Evolutionary conservation across 2,113 vertebrate species (phyloP), one percentile per base, ranked within the genome.

Genomic region (Rana temporaria): DNA sequence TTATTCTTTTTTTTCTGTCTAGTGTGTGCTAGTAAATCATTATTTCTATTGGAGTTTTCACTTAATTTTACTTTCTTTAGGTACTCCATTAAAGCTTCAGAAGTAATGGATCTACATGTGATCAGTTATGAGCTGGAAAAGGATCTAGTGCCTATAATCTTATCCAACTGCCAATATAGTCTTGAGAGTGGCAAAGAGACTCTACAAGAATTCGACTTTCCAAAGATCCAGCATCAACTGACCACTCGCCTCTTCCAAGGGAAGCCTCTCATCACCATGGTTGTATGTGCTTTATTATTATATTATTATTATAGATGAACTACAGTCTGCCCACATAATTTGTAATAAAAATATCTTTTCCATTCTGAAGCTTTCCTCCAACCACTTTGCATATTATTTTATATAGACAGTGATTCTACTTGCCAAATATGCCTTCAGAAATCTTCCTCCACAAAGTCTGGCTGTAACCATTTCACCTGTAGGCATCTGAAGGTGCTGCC

Each of bases 121-220:
- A 95, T 99, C 84, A 95, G 90, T 16, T 99, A 99, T 0, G 97
- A 99, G 55, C 84, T 93, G 15, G 96, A 96, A 80, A 94, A 88
- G 32, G 98, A 99, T 87, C 85, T 99, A 85, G 90, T 92, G 64
- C 96, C 97, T 0, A 90, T 99, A 86, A 90, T 99, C 75, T 88
- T 98, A 53, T 95, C 97, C 86, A 97, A 96, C 91, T 96, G 95
- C 85, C 98, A 99, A 89, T 99, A 99, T 89, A 94, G 89, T 57
- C 92, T 98, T 78, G 95, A 96, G 88, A 93, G 89, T 16, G 98
- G 96, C 42, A 90, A 91, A 79, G 93, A 97, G 86, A 93, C 92
- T 0, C 15, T 95, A 79, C 93, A 94, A 38, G 95, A 98, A 60
- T 95, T 96, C 0, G 94, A 99, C 86, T 89, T 99, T 84, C 89